Evolutionary conservation across 2,113 vertebrate genomes (phyloP).

Genomic region (Chroicocephalus ridibundus): DNA sequence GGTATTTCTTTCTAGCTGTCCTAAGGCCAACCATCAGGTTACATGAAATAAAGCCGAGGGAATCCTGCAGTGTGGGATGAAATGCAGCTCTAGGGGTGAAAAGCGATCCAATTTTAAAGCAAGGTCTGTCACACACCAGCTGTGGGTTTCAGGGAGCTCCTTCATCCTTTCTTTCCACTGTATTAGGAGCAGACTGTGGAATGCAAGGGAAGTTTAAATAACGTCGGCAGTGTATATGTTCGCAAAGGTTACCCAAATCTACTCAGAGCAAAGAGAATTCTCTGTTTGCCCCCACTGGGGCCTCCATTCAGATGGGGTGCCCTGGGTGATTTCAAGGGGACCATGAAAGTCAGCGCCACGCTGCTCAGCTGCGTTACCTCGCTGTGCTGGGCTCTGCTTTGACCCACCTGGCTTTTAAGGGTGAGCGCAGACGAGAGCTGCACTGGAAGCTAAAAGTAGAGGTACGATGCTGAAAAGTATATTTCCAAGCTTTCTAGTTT

Average conservation of each 20-base stretch:
- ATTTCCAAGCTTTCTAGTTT: neutral
- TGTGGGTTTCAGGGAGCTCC: neutral
- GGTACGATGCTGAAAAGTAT: neutral
- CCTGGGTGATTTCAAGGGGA: neutral
- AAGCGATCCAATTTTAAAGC: neutral
- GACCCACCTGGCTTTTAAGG: rapidly evolving
- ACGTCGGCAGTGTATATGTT: neutral
- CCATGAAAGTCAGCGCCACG: rapidly evolving
- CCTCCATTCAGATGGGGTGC: neutral
- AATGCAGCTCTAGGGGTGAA: neutral
- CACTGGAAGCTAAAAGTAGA: neutral
- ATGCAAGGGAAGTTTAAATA: neutral
- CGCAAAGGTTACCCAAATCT: neutral
- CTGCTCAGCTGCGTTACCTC: rapidly evolving
- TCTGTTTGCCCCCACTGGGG: neutral
- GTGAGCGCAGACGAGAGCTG: rapidly evolving
- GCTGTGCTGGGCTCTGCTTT: rapidly evolving
- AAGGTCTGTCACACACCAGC: neutral
- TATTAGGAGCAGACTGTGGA: neutral
- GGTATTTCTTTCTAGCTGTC: neutral
- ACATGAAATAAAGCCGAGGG: neutral
- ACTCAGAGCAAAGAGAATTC: neutral
- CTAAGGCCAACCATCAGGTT: neutral
- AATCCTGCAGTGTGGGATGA: rapidly evolving
- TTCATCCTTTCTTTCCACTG: neutral